Evolutionary conservation across 2,113 vertebrate genomes (phyloP).

Genomic region (Rhabdornis inornatus): DNA sequence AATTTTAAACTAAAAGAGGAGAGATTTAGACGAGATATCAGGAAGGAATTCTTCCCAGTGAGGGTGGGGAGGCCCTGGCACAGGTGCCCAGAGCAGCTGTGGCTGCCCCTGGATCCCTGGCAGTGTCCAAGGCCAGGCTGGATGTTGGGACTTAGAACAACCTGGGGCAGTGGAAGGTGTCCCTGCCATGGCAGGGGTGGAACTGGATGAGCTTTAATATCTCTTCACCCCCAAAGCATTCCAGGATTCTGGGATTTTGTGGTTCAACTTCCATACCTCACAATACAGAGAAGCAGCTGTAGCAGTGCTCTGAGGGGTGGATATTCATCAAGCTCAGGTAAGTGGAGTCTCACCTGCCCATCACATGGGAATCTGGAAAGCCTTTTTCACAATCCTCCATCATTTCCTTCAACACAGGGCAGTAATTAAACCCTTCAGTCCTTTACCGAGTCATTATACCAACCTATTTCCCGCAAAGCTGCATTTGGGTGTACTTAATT

Average conservation of each 20-base stretch:
- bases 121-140: background rate
- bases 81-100: background rate
- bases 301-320: conserved; percentile 72
- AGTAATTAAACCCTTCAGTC: conserved; percentile 82
- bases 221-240: background rate
- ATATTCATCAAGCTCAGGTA: conserved; percentile 70
- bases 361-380: conserved; percentile 82
- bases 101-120: background rate
- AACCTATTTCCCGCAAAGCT: conserved; percentile 85
- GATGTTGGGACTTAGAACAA: background rate
- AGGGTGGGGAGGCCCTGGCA: background rate
- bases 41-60: background rate
- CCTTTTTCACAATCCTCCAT: conserved; percentile 77
- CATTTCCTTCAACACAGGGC: conserved; percentile 76
- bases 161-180: background rate
- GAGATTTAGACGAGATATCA: background rate
- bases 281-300: background rate
- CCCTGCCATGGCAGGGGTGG: background rate
- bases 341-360: conserved; percentile 74
- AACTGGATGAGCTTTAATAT: accelerated
- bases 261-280: background rate
- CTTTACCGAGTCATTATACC: conserved; percentile 78
- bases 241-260: background rate
- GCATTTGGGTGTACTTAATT: conserved; percentile 82
- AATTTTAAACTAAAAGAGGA: background rate